phyloP scores from a whole-genome alignment of 2,113 vertebrate species.

The Lycaon pictus region DNA sequence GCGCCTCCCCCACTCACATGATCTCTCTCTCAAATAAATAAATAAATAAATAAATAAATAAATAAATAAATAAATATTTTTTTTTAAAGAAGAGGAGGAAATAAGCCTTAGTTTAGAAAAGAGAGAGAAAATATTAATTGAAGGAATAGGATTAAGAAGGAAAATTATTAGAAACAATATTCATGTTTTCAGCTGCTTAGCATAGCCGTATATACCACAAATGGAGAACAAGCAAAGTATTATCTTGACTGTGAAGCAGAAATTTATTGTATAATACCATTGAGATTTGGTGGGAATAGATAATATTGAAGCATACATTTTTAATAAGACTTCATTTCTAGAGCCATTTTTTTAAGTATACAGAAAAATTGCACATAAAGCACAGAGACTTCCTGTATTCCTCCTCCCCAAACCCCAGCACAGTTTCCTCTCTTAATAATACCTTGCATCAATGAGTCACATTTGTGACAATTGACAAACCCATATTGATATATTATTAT shows the following conservation, averaged over 20 bases:
- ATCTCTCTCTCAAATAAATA: background rate
- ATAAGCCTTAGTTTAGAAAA: background rate
- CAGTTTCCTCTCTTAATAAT: background rate
- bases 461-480: background rate
- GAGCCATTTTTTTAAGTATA: background rate
- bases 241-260: background rate
- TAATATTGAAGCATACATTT: background rate
- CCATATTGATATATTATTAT: background rate
- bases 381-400: background rate
- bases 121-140: background rate
- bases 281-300: background rate
- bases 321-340: background rate
- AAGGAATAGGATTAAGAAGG: background rate
- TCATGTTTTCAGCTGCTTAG: background rate
- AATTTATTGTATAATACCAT: background rate
- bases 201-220: background rate
- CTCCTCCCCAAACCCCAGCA: background rate
- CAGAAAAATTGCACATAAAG: background rate
- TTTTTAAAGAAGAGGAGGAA: background rate
- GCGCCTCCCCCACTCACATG: background rate
- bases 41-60: background rate
- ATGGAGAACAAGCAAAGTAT: background rate
- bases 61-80: background rate
- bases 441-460: background rate
- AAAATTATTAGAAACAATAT: background rate